These are phyloP conservation scores for Pangasianodon gigas DNA, from an alignment of 2,113 vertebrate species.

Conservation along the genomic window DNA sequence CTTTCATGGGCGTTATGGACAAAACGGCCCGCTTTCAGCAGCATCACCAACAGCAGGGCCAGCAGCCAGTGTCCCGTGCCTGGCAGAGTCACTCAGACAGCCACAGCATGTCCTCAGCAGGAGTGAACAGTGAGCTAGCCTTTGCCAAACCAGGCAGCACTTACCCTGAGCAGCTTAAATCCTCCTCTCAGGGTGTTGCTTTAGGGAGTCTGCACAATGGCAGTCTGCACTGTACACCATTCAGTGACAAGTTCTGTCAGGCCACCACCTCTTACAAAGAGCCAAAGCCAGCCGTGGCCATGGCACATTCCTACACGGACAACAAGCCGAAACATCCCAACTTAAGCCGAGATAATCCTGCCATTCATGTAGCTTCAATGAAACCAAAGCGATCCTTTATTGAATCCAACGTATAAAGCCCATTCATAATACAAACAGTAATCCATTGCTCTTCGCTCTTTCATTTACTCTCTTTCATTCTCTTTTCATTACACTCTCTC, in stretches of 20 bases:
- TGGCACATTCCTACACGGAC: slow-evolving; percentile 75
- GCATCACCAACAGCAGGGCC: slow-evolving; percentile 55
- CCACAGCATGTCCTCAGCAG: slow-evolving; percentile 64
- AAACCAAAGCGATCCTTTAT: slow-evolving; percentile 99
- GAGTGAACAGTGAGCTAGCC: slow-evolving; percentile 73
- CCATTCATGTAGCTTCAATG: slow-evolving; percentile 76
- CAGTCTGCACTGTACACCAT: slow-evolving; percentile 73
- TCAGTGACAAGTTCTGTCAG: slow-evolving; percentile 77
- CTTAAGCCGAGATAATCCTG: slow-evolving; percentile 74
- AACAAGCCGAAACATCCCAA: slow-evolving; percentile 73
- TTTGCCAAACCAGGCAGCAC: slow-evolving; percentile 71
- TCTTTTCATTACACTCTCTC: slow-evolving; percentile 30
- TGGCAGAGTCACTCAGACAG: slow-evolving; percentile 83
- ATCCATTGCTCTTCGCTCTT: slow-evolving; percentile 1
- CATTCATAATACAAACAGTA: slow-evolving; percentile 25
- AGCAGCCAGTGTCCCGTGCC: slow-evolving; percentile 64
- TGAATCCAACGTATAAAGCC: slow-evolving; percentile 90
- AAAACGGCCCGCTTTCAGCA: slow-evolving; percentile 87
- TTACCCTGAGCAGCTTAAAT: slow-evolving; percentile 75
- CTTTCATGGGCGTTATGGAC: slow-evolving; percentile 94
- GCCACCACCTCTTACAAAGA: slow-evolving; percentile 76
- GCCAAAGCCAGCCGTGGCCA: slow-evolving; percentile 72
- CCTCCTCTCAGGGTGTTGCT: slow-evolving; percentile 65
- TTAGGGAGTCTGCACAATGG: slow-evolving; percentile 78
- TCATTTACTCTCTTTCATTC: not conserved